Base-by-base conservation (phyloP, 2,888 invertebrate genomes). In the Phengaris alcon region DNA sequence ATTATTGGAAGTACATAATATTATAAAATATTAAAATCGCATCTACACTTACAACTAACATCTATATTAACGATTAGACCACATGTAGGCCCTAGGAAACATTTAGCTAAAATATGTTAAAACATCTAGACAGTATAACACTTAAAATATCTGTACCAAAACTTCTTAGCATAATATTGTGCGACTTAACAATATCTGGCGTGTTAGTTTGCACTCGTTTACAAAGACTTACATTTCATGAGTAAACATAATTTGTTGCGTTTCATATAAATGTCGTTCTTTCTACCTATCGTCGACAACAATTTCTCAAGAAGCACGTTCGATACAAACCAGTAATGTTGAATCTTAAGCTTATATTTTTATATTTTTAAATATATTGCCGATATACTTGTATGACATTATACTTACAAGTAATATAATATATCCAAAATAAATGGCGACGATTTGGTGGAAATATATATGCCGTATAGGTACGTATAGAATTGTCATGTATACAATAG, bases 31-130 rank as follows among this genome's bases (percentile, higher is more conserved):
- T 12, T 15, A 8, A 72, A 22, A 52, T 72, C 35, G 22, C 51
- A 52, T 35, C 72, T 72, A 54, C 35, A 6, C 51, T 54, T 72
- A 54, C 12, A 22, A 52, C 72, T 54, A 54, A 72, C 54, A 52
- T 54, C 44, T 6, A 64, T 64, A 64, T 44, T 35, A 64, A 64
- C 52, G 52, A 52, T 72, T 72, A 72, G 72, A 54, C 72, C 72
- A 54, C 54, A 12, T 6, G 12, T 54, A 72, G 54, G 72, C 72
- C 52, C 52, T 72, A 54, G 52, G 72, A 72, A 72, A 72, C 35
- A 44, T 72, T 72, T 72, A 54, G 72, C 44, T 72, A 72, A 51
- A 51, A 52, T 51, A 35, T 35, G 52, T 72, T 52, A 72, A 22
- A 54, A 72, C 72, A 72, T 72, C 35, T 72, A 72, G 35, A 54